Evolutionary conservation across 2,113 vertebrate genomes (phyloP).

Genomic region (Archocentrus centrarchus): DNA sequence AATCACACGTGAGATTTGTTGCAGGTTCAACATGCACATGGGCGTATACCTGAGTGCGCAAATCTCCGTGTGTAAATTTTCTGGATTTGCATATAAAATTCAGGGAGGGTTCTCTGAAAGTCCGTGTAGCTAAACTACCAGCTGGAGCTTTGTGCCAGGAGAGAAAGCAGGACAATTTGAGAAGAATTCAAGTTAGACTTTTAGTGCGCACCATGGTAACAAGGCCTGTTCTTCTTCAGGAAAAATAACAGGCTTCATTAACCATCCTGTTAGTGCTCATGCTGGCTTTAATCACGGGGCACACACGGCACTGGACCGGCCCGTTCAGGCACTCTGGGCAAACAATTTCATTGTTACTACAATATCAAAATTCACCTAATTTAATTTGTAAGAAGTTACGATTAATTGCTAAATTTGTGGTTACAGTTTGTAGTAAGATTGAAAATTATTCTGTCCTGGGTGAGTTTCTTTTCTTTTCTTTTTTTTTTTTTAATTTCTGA

Average conservation of each 20-base stretch:
- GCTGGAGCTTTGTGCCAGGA: constrained; percentile 46
- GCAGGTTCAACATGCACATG: not conserved
- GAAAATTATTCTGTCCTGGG: not conserved
- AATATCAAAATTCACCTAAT: not conserved
- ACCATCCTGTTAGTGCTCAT: constrained; percentile 38
- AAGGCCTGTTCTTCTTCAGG: constrained; percentile 28
- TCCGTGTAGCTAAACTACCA: constrained; percentile 32
- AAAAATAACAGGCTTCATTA: constrained; percentile 70
- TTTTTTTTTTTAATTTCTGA: not conserved
- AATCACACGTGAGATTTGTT: constrained; percentile 22
- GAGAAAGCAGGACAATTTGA: constrained; percentile 58
- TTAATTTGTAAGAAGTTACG: not conserved
- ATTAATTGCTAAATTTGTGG: not conserved
- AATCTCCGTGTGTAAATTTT: constrained; percentile 23
- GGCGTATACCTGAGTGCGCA: not conserved
- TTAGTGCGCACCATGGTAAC: constrained; percentile 62
- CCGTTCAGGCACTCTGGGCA: not conserved
- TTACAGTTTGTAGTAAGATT: not conserved
- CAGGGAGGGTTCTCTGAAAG: constrained; percentile 26
- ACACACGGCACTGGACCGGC: constrained; percentile 12
- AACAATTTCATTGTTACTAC: constrained; percentile 1
- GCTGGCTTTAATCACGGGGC: constrained; percentile 51
- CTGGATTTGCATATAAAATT: constrained; percentile 30
- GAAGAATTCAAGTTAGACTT: constrained; percentile 71
- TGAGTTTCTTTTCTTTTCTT: not conserved